phyloP scores from a whole-genome alignment of 2,113 vertebrate species.

The Atlantisia rogersi region DNA sequence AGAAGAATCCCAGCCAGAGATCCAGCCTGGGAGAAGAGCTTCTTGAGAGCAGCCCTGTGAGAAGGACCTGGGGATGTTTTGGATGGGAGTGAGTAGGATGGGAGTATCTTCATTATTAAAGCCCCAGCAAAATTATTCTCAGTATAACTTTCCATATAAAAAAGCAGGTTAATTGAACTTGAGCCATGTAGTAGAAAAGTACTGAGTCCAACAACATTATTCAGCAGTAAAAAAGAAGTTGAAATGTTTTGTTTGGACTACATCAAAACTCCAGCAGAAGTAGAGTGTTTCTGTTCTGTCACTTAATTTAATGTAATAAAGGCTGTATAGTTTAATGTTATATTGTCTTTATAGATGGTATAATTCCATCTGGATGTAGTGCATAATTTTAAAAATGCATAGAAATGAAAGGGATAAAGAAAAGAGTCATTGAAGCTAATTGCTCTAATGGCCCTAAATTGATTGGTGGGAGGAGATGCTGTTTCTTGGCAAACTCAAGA shows the following conservation, averaged over 20 bases:
- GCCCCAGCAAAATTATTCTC: background rate
- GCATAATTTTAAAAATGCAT: background rate
- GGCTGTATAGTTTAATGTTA: background rate
- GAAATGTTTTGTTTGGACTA: slow-evolving; percentile 37
- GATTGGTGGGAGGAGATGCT: background rate
- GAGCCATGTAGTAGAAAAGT: slow-evolving; percentile 29
- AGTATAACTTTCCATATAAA: background rate
- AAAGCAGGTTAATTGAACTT: slow-evolving; percentile 2
- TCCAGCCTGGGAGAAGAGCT: no score
- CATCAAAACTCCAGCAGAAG: background rate
- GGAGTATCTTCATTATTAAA: background rate
- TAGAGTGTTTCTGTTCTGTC: background rate
- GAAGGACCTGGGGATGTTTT: no score
- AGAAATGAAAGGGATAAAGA: background rate
- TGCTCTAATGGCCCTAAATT: background rate
- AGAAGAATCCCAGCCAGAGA: no score
- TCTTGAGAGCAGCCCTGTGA: no score
- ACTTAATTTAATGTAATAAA: background rate
- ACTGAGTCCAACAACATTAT: slow-evolving; percentile 33
- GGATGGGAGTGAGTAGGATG: background rate
- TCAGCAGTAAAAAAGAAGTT: background rate
- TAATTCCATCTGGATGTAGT: fast-evolving
- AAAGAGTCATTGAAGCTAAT: background rate
- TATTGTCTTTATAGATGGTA: background rate
- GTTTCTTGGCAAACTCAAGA: background rate